Evolutionary conservation across 2,888 invertebrate species (phyloP), one percentile per base, ranked within the genome.

Genomic region (Gymnoscelis rufifasciata): DNA sequence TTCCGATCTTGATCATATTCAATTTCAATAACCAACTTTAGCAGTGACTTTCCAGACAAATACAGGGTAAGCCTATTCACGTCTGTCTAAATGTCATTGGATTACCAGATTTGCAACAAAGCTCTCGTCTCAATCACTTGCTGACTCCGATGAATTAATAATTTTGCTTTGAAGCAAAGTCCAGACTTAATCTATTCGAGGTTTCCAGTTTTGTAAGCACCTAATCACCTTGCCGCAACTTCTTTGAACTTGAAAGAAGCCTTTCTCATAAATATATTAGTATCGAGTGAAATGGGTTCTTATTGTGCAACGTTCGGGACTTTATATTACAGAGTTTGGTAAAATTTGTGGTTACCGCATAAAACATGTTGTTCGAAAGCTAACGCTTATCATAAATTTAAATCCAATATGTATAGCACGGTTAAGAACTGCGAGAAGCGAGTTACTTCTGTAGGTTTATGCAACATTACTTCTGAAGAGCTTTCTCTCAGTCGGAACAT

Each of bases 301-400:
- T 47, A 55, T 52, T 48, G 46, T 47, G 48, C 43, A 47, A 47
- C 46, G 30, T 48, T 40, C 37, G 30, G 41, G 51, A 39, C 26
- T 43, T 37, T 19, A 19, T 35, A 19, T 35, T 19, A 35, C 10
- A 19, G 14, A 35, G 15, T 19, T 19, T n/a, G 23, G 7, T 19
- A 6, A 19, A 33, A 33, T 19, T 35, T 35, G 19, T 19, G 35
- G 35, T 7, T 54, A 61, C 64, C 59, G 53, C 53, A 57, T 65
- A n/a, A n/a, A n/a, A n/a, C n/a, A 63, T 56, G 55, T 60, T 52
- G 54, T 59, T 62, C 62, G 53, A 57, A 61, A 57, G 52, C 51
- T 51, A 43, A 50, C 60, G 45, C 52, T 62, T 60, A 61, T 69
- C 67, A 60, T 70, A 69, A 68, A 71, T 71, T 66, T 64, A 66